These are phyloP conservation scores for Acyrthosiphon pisum DNA, from an alignment of 1,140 invertebrate species.

Conservation along the genomic window DNA sequence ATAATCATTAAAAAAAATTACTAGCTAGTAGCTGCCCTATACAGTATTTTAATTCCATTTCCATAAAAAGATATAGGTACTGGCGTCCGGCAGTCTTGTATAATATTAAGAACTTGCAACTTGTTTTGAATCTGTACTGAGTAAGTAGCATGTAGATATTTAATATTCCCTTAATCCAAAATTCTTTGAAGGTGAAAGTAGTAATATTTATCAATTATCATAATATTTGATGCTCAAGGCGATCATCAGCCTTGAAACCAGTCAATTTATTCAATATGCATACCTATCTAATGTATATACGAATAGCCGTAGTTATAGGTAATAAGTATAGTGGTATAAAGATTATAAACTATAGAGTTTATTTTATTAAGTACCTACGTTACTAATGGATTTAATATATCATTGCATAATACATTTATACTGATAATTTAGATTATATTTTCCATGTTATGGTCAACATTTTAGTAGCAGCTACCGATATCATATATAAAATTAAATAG, in stretches of 20 bases:
- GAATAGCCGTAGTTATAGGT: not conserved
- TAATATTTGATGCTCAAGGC: not conserved
- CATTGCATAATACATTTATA: not conserved
- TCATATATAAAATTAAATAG: not conserved
- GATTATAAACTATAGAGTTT: not conserved
- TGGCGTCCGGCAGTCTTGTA: no score
- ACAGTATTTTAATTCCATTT: not conserved
- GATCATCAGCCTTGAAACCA: not conserved
- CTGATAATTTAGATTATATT: not conserved
- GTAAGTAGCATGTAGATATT: not conserved
- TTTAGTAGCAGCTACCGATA: not conserved
- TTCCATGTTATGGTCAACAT: not conserved
- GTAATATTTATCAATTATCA: not conserved
- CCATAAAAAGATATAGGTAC: not conserved
- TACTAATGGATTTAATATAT: not conserved
- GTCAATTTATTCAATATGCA: not conserved
- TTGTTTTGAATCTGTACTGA: not conserved
- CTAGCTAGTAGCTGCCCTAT: no score
- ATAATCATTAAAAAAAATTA: not conserved
- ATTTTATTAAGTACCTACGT: not conserved
- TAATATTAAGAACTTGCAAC: not conserved
- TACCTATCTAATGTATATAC: not conserved
- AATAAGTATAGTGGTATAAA: not conserved
- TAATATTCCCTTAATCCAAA: not conserved
- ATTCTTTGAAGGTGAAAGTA: not conserved